Percentiles rank a stretch among this genome's conserved stretches.
phyloP scores from a whole-genome alignment of 2,888 invertebrate genomes.

The Venusia cambrica region DNA sequence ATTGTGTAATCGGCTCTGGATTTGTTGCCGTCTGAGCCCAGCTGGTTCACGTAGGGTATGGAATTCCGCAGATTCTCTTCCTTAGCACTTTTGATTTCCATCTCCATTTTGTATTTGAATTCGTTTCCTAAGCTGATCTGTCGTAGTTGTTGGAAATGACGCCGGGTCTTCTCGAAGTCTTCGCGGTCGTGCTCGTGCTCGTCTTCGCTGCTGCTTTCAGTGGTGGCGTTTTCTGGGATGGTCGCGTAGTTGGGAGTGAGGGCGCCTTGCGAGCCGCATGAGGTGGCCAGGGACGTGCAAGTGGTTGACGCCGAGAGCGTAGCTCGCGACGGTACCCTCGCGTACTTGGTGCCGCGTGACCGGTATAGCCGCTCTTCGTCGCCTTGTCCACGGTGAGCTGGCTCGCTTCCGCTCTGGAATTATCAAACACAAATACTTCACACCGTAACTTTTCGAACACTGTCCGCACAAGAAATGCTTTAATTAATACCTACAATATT shows the following conservation, averaged over 20 bases:
- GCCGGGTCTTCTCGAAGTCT: slow-evolving; percentile 75
- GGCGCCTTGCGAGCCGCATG: slow-evolving; percentile 72
- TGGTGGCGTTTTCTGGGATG: slow-evolving; percentile 65
- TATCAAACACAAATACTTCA: slow-evolving; percentile 24
- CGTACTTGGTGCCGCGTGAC: slow-evolving; percentile 69
- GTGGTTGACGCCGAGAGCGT: slow-evolving; percentile 82
- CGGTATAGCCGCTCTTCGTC: slow-evolving; percentile 71
- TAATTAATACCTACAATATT: slow-evolving; percentile 40
- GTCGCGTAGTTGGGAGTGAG: slow-evolving; percentile 68
- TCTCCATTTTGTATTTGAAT: slow-evolving; percentile 83
- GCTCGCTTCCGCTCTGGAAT: slow-evolving; percentile 71
- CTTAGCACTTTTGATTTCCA: slow-evolving; percentile 83
- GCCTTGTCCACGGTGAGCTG: slow-evolving; percentile 61
- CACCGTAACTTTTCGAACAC: too few relatives aligned
- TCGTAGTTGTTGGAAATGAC: slow-evolving; percentile 82
- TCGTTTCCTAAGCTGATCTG: slow-evolving; percentile 83
- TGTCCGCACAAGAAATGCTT: too few relatives aligned
- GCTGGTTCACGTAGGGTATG: slow-evolving; percentile 82
- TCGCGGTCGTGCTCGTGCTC: slow-evolving; percentile 65
- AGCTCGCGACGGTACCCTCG: slow-evolving; percentile 71
- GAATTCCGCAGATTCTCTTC: slow-evolving; percentile 82
- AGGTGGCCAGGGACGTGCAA: slow-evolving; percentile 81
- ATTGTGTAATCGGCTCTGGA: slow-evolving; percentile 71
- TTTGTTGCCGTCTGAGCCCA: slow-evolving; percentile 81
- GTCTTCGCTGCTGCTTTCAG: slow-evolving; percentile 75